Percentiles rank a stretch among this genome's conserved stretches.
These are phyloP conservation scores for Limosa lapponica DNA, from an alignment of 2,797 vertebrate genomes.

Conservation along the genomic window DNA sequence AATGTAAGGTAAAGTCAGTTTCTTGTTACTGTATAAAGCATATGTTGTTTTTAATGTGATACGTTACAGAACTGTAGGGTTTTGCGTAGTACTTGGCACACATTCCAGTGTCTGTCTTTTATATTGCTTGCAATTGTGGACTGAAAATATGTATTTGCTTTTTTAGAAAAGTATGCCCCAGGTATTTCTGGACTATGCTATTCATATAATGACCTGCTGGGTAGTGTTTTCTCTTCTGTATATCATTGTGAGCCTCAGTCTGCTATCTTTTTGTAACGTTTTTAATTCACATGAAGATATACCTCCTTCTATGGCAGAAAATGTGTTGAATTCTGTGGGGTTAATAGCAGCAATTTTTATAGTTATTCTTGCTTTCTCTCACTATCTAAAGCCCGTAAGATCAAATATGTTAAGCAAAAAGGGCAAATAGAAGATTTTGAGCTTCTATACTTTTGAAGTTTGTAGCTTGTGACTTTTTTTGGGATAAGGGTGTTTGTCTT, in stretches of 20 bases:
- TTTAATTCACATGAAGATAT: not conserved
- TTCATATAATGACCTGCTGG: not conserved
- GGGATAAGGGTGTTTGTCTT: not conserved
- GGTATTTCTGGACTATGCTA: not conserved
- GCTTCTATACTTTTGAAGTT: not conserved
- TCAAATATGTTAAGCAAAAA: not conserved
- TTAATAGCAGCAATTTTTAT: not conserved
- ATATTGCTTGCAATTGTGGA: not conserved
- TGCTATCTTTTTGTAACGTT: not conserved
- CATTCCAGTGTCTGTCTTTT: not conserved
- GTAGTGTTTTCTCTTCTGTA: not conserved
- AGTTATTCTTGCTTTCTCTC: not conserved
- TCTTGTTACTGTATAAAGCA: slow-evolving; percentile 31
- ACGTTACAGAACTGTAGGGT: not conserved
- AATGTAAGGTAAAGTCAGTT: slow-evolving; percentile 14
- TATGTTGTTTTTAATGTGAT: slow-evolving; percentile 50
- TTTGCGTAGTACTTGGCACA: not conserved
- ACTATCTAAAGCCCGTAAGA: not conserved
- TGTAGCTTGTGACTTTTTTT: not conserved
- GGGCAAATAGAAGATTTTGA: not conserved
- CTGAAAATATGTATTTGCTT: not conserved
- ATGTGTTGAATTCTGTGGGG: not conserved
- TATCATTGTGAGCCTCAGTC: not conserved
- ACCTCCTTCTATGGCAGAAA: not conserved
- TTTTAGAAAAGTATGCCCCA: not conserved